These are phyloP conservation scores for Scaptomyza caliginosa DNA, from an alignment of 2,888 invertebrate genomes.

Conservation along the genomic window DNA sequence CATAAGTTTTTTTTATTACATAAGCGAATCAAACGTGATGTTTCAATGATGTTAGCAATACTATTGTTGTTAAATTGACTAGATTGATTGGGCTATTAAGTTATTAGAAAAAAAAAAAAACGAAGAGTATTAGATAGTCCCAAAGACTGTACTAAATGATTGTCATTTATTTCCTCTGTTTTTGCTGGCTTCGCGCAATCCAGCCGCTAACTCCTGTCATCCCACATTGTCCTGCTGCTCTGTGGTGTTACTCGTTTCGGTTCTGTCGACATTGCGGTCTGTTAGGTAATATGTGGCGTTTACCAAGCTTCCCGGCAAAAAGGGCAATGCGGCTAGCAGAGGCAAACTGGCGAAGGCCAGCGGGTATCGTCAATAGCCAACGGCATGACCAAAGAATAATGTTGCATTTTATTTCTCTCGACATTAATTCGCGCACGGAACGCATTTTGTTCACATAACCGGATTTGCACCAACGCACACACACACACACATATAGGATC, in stretches of 20 bases:
- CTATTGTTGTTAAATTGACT: neutral
- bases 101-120: no score
- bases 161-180: neutral
- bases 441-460: constrained; percentile 73
- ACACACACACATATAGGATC: constrained; percentile 2
- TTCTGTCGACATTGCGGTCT: constrained; percentile 44
- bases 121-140: neutral
- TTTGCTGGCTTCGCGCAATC: neutral
- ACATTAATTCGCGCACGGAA: constrained; percentile 74
- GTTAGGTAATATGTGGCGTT: constrained; percentile 65
- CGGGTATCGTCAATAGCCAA: constrained; percentile 55
- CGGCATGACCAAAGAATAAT: constrained; percentile 67
- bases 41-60: neutral
- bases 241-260: constrained; percentile 23
- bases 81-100: no score
- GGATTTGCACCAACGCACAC: constrained; percentile 53
- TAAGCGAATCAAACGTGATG: no score
- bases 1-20: neutral
- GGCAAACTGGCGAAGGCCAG: neutral
- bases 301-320: constrained; percentile 31
- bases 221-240: constrained; percentile 7
- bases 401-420: constrained; percentile 76
- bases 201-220: neutral
- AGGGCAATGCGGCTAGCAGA: neutral
- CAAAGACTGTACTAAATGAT: neutral